Conservation (phyloP, 2,113 vertebrate species). For the Corvus cornix region DNA sequence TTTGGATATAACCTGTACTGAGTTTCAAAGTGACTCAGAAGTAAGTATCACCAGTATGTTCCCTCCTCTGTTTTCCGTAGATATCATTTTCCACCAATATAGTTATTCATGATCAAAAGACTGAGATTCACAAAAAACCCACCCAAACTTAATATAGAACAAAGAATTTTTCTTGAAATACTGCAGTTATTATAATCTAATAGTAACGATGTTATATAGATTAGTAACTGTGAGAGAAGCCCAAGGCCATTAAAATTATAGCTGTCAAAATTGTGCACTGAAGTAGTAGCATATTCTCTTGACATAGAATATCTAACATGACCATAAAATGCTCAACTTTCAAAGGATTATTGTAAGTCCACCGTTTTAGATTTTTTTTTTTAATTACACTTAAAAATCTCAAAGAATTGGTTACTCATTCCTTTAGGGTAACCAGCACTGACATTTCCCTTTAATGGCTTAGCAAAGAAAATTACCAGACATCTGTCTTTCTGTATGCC, state of each 20-base stretch:
- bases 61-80: not conserved
- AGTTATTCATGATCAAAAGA: conserved; percentile 16
- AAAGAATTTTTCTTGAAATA: conserved; percentile 54
- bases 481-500: not conserved
- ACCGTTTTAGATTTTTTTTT: not conserved
- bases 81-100: not conserved
- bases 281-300: conserved; percentile 29
- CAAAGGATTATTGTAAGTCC: conserved; percentile 49
- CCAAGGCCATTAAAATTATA: conserved; percentile 41
- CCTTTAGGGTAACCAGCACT: not conserved
- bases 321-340: conserved; percentile 47
- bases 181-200: conserved; percentile 39
- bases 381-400: conserved; percentile 51
- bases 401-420: not conserved
- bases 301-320: conserved; percentile 1
- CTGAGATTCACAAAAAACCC: not conserved
- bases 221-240: conserved; percentile 51
- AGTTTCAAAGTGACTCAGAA: not conserved
- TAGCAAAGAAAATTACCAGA: conserved; percentile 18
- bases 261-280: conserved; percentile 24
- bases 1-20: not conserved
- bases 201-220: conserved; percentile 50
- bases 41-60: not conserved
- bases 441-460: not conserved
- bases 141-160: not conserved